Conservation (phyloP, 2,113 vertebrate species). For the Cnemophilus loriae region DNA sequence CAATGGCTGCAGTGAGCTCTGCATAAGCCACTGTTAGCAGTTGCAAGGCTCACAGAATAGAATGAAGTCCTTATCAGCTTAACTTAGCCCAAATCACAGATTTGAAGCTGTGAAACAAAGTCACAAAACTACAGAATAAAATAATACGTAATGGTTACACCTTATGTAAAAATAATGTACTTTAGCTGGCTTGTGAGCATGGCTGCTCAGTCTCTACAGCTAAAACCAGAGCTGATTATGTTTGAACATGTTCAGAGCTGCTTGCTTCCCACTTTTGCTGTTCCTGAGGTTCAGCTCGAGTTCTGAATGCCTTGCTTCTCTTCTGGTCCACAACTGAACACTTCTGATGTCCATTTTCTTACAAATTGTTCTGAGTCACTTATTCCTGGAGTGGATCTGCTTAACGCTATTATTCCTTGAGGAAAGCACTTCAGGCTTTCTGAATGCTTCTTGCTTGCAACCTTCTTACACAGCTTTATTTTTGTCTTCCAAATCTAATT, state of each 20-base stretch:
- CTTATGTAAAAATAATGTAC: neutral
- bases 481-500: neutral
- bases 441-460: neutral
- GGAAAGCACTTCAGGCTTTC: neutral
- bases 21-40: neutral
- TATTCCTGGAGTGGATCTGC: neutral
- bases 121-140: neutral
- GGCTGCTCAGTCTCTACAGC: neutral
- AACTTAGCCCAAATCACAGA: neutral
- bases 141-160: neutral
- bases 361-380: neutral
- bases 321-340: neutral
- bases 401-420: neutral
- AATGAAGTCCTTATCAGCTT: neutral
- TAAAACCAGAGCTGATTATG: neutral
- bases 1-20: neutral
- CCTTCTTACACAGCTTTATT: neutral
- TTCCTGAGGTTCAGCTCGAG: neutral
- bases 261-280: neutral
- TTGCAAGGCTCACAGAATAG: neutral
- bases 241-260: neutral
- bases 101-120: neutral
- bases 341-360: fast-evolving
- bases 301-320: neutral
- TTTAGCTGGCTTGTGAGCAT: neutral